These are phyloP conservation scores for western clawed frog (Xenopus tropicalis) DNA, from an alignment of 2,113 vertebrate genomes.

Conservation along the genomic window UCB_Xtro_10.0 CM004451.2:35962501-35963000, in stretches of 20 bases:
- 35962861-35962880: constrained; percentile 1
- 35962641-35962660: constrained; percentile 9
- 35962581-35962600: neutral
- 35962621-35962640: constrained; percentile 30
- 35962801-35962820: neutral
- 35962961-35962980: neutral
- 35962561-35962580: constrained; percentile 31
- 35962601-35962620: neutral
- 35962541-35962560: constrained; percentile 10
- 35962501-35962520: no score
- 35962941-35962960: neutral
- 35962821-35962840: neutral
- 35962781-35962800: constrained; percentile 1
- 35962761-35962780: neutral
- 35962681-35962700: neutral
- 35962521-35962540: neutral
- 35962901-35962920: neutral
- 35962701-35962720: neutral
- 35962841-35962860: neutral
- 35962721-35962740: neutral
- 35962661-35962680: constrained; percentile 11
- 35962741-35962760: neutral
- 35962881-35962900: neutral
- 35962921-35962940: neutral
- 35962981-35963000: no score